Percentiles rank a stretch among this genome's conserved stretches.
Conservation (phyloP, 2,888 invertebrate species). For the Thymelicus acteon region DNA sequence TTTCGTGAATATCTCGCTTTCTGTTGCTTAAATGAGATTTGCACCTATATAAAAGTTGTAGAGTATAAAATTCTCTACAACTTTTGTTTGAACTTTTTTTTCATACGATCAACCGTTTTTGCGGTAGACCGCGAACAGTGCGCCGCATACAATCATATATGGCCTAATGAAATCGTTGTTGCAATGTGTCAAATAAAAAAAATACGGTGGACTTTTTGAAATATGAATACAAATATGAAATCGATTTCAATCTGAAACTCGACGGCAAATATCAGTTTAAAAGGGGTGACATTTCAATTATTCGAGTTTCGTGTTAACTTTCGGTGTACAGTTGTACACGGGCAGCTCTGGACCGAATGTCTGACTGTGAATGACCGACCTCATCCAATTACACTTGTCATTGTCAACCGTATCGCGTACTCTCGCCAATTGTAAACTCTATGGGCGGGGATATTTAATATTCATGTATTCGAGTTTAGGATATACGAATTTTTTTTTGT, state of each 20-base stretch:
- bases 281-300: constrained; percentile 33
- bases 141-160: too few relatives aligned
- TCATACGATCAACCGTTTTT: too few relatives aligned
- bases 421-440: neutral
- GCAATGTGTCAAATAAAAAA: too few relatives aligned
- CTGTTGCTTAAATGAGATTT: too few relatives aligned
- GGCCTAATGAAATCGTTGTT: too few relatives aligned
- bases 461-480: neutral
- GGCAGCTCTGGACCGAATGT: neutral
- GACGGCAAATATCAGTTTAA: constrained; percentile 17
- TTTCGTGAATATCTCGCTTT: too few relatives aligned
- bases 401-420: constrained; percentile 23
- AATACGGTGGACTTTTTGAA: too few relatives aligned
- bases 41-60: too few relatives aligned
- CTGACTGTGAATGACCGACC: constrained; percentile 56
- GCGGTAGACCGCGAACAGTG: too few relatives aligned
- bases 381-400: constrained; percentile 49
- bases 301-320: constrained; percentile 19
- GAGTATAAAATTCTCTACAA: too few relatives aligned
- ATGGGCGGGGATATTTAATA: neutral
- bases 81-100: too few relatives aligned
- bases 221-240: neutral
- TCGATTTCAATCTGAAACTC: constrained; percentile 2
- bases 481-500: neutral
- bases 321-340: constrained; percentile 1